Evolutionary conservation across 1,140 invertebrate species (phyloP).

Genomic region (Ceratitis capitata): DNA sequence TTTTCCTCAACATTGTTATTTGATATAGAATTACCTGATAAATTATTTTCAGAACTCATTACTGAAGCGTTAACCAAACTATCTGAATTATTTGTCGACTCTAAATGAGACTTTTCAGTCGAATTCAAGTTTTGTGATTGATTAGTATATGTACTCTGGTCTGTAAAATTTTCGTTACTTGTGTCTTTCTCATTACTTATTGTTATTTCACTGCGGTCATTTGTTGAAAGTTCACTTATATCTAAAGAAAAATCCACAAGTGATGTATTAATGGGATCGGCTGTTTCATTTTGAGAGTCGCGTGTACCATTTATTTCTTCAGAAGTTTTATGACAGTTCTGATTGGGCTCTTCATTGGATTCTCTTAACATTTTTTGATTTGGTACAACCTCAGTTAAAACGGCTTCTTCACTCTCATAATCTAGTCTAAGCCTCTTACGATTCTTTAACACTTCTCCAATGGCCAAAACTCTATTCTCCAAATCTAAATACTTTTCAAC

Average conservation of each 20-base stretch:
- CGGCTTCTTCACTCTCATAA: not conserved
- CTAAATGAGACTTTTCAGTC: not conserved
- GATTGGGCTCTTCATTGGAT: not conserved
- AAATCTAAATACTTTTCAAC: constrained; percentile 54
- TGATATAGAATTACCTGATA: not conserved
- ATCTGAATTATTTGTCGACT: not conserved
- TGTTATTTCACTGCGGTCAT: not conserved
- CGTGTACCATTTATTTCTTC: too few species aligned
- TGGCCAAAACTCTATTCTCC: constrained; percentile 44
- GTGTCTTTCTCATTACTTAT: not conserved
- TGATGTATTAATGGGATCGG: not conserved
- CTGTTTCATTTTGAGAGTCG: not conserved
- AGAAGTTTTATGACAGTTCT: not conserved
- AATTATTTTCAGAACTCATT: not conserved
- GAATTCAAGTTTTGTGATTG: not conserved
- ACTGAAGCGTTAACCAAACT: not conserved
- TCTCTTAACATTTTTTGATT: not conserved
- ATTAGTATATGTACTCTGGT: not conserved
- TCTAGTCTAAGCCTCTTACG: not conserved
- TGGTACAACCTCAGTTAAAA: not conserved
- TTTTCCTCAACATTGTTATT: not conserved
- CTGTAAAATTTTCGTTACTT: not conserved
- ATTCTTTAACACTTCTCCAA: not conserved
- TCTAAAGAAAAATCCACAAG: not conserved
- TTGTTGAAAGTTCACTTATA: not conserved